Evolutionary conservation across 1,140 invertebrate species (phyloP), one percentile per base, ranked within the genome.

Genomic region (Ylistrum balloti): DNA sequence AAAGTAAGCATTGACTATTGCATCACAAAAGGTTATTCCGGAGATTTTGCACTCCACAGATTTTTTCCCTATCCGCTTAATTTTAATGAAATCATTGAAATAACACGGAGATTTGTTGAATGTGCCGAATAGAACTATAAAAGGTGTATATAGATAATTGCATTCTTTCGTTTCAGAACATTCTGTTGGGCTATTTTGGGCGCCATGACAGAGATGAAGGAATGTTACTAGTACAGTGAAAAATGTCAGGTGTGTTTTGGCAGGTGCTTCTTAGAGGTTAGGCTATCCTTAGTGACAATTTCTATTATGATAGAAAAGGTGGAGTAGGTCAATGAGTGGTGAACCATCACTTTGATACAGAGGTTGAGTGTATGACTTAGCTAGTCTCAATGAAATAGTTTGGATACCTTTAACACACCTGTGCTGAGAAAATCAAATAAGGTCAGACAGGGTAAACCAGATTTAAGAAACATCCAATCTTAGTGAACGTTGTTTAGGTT

Each of bases 211-310:
- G 56, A 28, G 56, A 74, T 28, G 9, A n/a, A 28, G 56, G 56
- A 28, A 74, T 74, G 56, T 45, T 13, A 15, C 41, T 13, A 0
- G 1, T 17, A 17, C 0, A 17, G 7, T 15, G 1, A 45, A 9
- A 13, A 9, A 9, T 45, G 41, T n/a, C 22, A 74, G 56, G 28
- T n/a, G 28, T 28, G 56, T 74, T 74, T 74, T 74, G 56, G 22
- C 56, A 74, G 56, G 56, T 74, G 56, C 22, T 74, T 28, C 56
- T n/a, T n/a, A 7, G n/a, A 74, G 56, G 56, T 74, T 74, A 74
- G 20, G 17, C 56, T 11, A 74, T 74, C n/a, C 56, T 74, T 74
- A 74, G 56, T 74, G 56, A 74, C 56, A 74, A 5, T 11, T 28
- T 74, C 56, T 28, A 74, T 74, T 74, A 74, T 74, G 56, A 74